Evolutionary conservation across 2,888 invertebrate species (phyloP).

Genomic region (Chouioia cunea): DNA sequence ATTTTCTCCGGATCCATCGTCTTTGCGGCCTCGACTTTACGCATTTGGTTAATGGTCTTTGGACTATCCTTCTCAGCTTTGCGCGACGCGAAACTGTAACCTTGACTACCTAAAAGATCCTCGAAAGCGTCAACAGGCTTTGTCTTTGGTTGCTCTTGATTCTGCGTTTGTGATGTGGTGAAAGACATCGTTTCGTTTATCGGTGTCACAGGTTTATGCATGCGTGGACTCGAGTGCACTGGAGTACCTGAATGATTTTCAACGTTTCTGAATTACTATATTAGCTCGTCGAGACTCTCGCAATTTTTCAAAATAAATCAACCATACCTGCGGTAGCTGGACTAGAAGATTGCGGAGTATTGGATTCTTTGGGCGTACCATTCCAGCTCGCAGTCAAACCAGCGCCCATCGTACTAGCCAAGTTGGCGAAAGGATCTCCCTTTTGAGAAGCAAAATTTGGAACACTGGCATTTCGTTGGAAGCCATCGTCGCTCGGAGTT

Average conservation of each 20-base stretch:
- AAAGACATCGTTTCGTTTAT: conserved; percentile 49
- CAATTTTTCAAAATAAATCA: not conserved
- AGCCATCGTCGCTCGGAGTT: conserved; percentile 55
- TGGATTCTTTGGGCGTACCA: conserved; percentile 66
- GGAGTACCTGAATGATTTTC: conserved; percentile 62
- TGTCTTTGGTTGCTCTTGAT: conserved; percentile 58
- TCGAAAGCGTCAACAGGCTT: conserved; percentile 83
- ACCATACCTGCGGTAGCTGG: conserved; percentile 59
- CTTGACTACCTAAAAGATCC: conserved; percentile 90
- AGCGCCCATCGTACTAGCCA: conserved; percentile 68
- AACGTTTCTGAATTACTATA: not conserved
- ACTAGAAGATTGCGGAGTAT: conserved; percentile 65
- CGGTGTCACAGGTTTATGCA: conserved; percentile 57
- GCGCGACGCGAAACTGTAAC: conserved; percentile 83
- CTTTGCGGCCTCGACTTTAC: conserved; percentile 85
- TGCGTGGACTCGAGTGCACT: conserved; percentile 67
- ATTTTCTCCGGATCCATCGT: conserved; percentile 94
- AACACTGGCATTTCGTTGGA: conserved; percentile 70
- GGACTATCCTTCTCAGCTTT: conserved; percentile 82
- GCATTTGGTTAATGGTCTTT: conserved; percentile 92
- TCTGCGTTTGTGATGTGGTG: conserved; percentile 64
- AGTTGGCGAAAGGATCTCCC: conserved; percentile 82
- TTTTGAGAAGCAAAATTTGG: conserved; percentile 71
- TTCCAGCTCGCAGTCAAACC: conserved; percentile 66
- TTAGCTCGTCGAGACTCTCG: no score